Percentiles rank a stretch among this genome's conserved stretches.
phyloP scores from a whole-genome alignment of 2,888 invertebrate genomes.

The Shargacucullia verbasci region DNA sequence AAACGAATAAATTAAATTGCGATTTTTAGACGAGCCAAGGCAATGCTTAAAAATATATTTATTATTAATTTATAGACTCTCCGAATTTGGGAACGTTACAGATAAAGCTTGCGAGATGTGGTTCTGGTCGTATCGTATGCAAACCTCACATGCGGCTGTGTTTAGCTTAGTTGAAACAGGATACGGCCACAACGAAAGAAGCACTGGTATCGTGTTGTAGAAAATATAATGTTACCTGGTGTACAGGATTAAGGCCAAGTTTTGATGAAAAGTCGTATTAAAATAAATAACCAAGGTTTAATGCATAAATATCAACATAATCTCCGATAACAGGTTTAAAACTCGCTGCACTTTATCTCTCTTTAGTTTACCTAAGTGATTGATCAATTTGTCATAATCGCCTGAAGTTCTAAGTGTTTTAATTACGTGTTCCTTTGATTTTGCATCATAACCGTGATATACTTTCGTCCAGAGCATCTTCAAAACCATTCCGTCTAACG shows the following conservation, averaged over 20 bases:
- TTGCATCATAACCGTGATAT: constrained; percentile 68
- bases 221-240: background rate
- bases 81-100: background rate
- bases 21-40: background rate
- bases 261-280: background rate
- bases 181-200: background rate
- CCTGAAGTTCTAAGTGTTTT: constrained; percentile 67
- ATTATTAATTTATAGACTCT: constrained; percentile 26
- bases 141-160: constrained; percentile 4
- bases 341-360: constrained; percentile 73
- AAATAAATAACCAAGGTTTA: constrained; percentile 41
- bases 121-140: constrained; percentile 10
- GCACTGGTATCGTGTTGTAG: background rate
- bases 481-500: constrained; percentile 77
- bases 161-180: constrained; percentile 4
- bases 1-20: constrained; percentile 14
- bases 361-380: constrained; percentile 69
- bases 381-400: constrained; percentile 75
- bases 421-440: constrained; percentile 74
- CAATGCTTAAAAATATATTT: constrained; percentile 13
- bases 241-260: background rate
- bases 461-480: constrained; percentile 82
- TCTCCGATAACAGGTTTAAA: constrained; percentile 71
- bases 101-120: constrained; percentile 10
- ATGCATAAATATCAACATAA: constrained; percentile 72